Conservation (phyloP, 92 coral and sea anemone species). For the Porites lobata region DNA sequence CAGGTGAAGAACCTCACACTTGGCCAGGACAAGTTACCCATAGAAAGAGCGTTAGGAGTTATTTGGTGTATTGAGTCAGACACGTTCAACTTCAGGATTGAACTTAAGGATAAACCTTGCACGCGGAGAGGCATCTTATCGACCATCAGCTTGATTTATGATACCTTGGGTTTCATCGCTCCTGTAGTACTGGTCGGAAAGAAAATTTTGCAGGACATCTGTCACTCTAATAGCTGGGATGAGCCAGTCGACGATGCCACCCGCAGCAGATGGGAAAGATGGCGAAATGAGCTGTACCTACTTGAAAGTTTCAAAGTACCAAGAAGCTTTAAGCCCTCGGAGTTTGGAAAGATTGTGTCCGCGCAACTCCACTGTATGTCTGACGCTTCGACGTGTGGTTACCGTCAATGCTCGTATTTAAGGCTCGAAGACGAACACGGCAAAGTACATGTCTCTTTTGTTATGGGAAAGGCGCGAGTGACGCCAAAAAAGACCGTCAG, state of each 20-base stretch:
- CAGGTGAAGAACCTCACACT: conserved; percentile 50
- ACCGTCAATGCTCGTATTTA: conserved; percentile 70
- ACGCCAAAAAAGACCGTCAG: conserved; percentile 38
- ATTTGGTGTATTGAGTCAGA: conserved; percentile 67
- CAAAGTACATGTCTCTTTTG: conserved; percentile 59
- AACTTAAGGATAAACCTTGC: conserved; percentile 62
- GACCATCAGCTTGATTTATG: conserved; percentile 53
- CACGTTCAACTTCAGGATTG: conserved; percentile 53
- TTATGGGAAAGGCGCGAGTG: conserved; percentile 66
- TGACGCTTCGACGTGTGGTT: conserved; percentile 71
- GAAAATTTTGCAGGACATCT: conserved; percentile 67
- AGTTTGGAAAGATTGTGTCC: conserved; percentile 62
- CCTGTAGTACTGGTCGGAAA: conserved; percentile 66
- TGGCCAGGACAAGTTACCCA: conserved; percentile 63
- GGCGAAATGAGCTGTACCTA: conserved; percentile 60
- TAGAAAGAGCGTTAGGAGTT: conserved; percentile 65
- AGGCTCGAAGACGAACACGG: conserved; percentile 64
- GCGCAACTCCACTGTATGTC: conserved; percentile 67
- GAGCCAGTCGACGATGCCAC: conserved; percentile 58
- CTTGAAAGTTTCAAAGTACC: conserved; percentile 53
- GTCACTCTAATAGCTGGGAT: conserved; percentile 53
- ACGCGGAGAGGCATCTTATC: conserved; percentile 62
- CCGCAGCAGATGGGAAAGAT: conserved; percentile 59
- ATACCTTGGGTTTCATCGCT: conserved; percentile 61
- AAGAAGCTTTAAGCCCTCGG: conserved; percentile 74